phyloP scores from a whole-genome alignment of 92 coral and sea anemone genomes.

The Bergia puertoricense region DNA sequence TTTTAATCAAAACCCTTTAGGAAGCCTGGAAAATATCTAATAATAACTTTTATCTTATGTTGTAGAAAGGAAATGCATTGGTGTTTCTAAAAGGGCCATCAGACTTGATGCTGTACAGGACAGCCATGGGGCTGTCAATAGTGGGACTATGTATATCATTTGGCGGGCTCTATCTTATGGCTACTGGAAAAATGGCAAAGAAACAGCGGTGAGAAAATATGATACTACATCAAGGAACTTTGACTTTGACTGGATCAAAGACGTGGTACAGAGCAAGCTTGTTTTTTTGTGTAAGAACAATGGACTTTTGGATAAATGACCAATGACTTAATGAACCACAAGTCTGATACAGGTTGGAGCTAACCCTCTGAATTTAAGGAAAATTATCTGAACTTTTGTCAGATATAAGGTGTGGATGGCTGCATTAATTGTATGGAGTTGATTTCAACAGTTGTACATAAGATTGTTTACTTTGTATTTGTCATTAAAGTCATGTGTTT shows the following conservation, averaged over 20 bases:
- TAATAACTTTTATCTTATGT: neutral
- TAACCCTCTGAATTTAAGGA: neutral
- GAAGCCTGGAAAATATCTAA: too few species aligned
- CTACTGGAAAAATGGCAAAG: conserved; percentile 75
- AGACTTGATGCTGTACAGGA: conserved; percentile 77
- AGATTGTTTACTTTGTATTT: too few species aligned
- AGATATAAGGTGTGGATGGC: neutral
- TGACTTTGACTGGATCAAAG: neutral
- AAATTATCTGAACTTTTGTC: neutral
- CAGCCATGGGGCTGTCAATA: conserved; percentile 82
- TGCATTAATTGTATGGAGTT: neutral
- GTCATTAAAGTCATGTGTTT: neutral
- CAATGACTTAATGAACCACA: neutral
- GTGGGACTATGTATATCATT: conserved; percentile 78
- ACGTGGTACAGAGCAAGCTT: too few species aligned
- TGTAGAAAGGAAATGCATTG: conserved; percentile 65
- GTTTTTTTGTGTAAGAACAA: neutral
- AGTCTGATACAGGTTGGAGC: neutral
- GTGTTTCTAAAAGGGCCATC: conserved; percentile 75
- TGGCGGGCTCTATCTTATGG: conserved; percentile 86
- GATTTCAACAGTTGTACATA: neutral
- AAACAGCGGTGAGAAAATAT: conserved; percentile 33
- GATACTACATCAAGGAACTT: neutral
- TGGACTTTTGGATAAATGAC: neutral
- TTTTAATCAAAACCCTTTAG: too few species aligned